Evolutionary conservation across 1,140 invertebrate genomes (phyloP).

Genomic region (Zophobas morio): DNA sequence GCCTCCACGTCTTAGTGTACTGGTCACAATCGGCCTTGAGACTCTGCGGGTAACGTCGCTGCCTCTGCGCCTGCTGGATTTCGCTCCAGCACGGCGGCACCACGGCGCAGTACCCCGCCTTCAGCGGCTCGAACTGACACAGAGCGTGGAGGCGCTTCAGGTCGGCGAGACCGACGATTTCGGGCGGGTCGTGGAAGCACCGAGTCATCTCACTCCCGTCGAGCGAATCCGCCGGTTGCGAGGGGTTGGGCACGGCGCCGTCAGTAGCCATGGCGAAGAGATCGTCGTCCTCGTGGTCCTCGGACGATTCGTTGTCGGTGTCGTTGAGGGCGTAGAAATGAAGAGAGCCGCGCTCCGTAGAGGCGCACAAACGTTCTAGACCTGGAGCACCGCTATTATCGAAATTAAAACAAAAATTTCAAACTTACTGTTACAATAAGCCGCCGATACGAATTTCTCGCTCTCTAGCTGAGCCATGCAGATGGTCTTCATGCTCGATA

Average conservation of each 20-base stretch:
- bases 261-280: conserved; percentile 59
- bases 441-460: conserved; percentile 81
- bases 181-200: conserved; percentile 63
- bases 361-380: conserved; percentile 87
- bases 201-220: conserved; percentile 57
- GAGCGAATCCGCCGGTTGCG: conserved; percentile 53
- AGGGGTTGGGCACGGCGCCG: conserved; percentile 36
- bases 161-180: conserved; percentile 62
- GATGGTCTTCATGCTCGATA: conserved; percentile 76
- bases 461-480: conserved; percentile 76
- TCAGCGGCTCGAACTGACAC: conserved; percentile 76
- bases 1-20: conserved; percentile 86
- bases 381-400: conserved; percentile 66
- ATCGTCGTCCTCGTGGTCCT: conserved; percentile 79
- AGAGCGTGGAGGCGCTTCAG: conserved; percentile 75
- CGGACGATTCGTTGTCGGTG: conserved; percentile 77
- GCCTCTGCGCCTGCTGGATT: conserved; percentile 83
- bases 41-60: conserved; percentile 85
- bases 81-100: conserved; percentile 94
- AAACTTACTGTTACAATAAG: conserved; percentile 81
- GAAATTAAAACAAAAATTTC: conserved; percentile 28
- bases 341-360: conserved; percentile 83
- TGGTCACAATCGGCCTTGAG: conserved; percentile 71
- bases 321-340: conserved; percentile 86
- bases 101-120: conserved; percentile 84